Base-by-base conservation (phyloP, 2,888 invertebrate genomes). In the Drosophila fulvimacula region DNA sequence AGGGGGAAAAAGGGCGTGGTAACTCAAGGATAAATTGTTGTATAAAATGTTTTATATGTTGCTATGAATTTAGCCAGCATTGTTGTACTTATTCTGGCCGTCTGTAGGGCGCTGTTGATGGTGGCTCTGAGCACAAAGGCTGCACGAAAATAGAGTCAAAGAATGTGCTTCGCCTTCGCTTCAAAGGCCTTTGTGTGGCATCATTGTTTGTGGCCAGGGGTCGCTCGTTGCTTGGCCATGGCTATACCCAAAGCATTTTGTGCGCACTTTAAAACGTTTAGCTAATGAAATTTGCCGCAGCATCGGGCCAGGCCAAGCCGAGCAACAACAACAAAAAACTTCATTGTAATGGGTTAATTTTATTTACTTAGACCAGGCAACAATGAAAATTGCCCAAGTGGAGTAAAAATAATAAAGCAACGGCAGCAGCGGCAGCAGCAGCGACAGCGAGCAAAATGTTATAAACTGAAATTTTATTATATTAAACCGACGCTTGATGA, bases 381-480 rank as follows among this genome's bases (percentile, higher is more conserved):
- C 81, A 78, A 78, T 81, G 67, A 46, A 76, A 73, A 73, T 69
- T 69, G 67, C 69, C 73, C 77, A 77, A 80, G 73, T 69, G 61
- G 64, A 73, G 73, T 63, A 64, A 77, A 80, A 80, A 78, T 78
- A 78, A 88, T 85, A 82, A 88, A 84, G 76, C 85, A 78, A 56
- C 66, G 56, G 62, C 49, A 44, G 48, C 34, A 39, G 39, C 60
- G 24, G 34, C 27, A 42, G 15, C 56, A 38, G 53, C 65, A 59
- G 32, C 49, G 44, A 44, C 58, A 73, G 69, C 66, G 69, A 66
- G 53, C 71, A 67, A 83, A 83, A 87, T 89, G 86, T 85, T 89
- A 78, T 88, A 89, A 85, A 82, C 88, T 88, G 88, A 89, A 89
- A 80, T 89, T 86, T 88, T 88, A 89, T 86, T 86, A 89, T 86